Evolutionary conservation across 2,888 invertebrate genomes (phyloP).

Genomic region (Conchocele bisecta): DNA sequence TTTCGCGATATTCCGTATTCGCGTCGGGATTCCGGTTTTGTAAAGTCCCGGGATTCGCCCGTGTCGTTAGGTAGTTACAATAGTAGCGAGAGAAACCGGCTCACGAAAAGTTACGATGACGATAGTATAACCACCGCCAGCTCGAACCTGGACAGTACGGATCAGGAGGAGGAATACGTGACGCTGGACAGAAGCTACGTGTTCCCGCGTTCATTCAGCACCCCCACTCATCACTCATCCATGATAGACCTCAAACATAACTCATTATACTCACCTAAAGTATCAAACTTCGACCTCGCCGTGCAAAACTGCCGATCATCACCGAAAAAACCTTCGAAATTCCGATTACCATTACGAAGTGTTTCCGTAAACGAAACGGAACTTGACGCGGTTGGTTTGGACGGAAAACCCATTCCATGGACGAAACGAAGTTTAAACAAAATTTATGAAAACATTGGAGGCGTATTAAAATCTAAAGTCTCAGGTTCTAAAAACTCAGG

Average conservation of each 20-base stretch:
- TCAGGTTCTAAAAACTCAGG: slow-evolving; percentile 11
- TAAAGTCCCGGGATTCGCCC: slow-evolving; percentile 51
- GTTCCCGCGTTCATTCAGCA: slow-evolving; percentile 41
- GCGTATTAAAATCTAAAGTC: slow-evolving; percentile 41
- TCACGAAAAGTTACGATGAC: slow-evolving; percentile 47
- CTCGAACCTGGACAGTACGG: slow-evolving; percentile 59
- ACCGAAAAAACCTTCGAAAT: slow-evolving; percentile 36
- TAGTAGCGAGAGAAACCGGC: slow-evolving; percentile 50
- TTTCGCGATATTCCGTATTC: slow-evolving; percentile 27
- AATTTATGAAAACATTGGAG: slow-evolving; percentile 64
- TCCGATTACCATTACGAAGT: slow-evolving; percentile 48
- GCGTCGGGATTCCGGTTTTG: slow-evolving; percentile 38
- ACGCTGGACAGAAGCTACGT: slow-evolving; percentile 66
- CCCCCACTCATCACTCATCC: slow-evolving; percentile 59
- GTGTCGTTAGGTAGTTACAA: slow-evolving; percentile 47
- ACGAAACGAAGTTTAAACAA: slow-evolving; percentile 60
- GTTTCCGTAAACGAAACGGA: slow-evolving; percentile 50
- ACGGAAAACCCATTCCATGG: slow-evolving; percentile 48
- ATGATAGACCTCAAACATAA: slow-evolving; percentile 65
- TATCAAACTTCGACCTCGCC: slow-evolving; percentile 46
- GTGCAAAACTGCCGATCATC: slow-evolving; percentile 25
- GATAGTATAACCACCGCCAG: slow-evolving; percentile 58
- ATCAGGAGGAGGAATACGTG: slow-evolving; percentile 66
- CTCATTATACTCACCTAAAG: slow-evolving; percentile 55
- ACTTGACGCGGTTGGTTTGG: slow-evolving; percentile 47